Percentiles rank a stretch among this genome's conserved stretches.
These are phyloP conservation scores for Lerema accius DNA, from an alignment of 1,140 invertebrate genomes.

Conservation along the genomic window DNA sequence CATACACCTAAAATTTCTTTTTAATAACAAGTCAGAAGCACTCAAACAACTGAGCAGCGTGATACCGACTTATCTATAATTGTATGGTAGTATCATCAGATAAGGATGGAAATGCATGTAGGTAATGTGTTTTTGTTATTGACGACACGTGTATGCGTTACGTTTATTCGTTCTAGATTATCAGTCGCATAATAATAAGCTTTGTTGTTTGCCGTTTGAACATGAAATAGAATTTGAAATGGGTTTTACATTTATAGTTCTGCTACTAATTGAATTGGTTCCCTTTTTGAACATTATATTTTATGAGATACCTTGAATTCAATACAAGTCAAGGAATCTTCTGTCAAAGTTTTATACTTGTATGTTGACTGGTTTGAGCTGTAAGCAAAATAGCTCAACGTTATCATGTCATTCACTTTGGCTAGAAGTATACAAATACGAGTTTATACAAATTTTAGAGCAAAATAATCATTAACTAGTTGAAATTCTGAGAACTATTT, in stretches of 20 bases:
- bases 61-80: conserved; percentile 26
- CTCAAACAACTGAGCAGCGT: conserved; percentile 19
- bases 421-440: no score
- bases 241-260: conserved; percentile 6
- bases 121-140: conserved; percentile 37
- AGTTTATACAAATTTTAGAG: no score
- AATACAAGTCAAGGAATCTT: no score
- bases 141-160: conserved; percentile 38
- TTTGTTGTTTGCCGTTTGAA: conserved; percentile 25
- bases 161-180: conserved; percentile 27
- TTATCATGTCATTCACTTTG: no score
- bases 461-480: no score
- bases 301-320: no score
- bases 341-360: no score
- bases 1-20: conserved; percentile 7
- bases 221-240: conserved; percentile 26
- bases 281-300: no score
- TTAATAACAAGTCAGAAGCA: conserved; percentile 19
- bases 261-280: conserved; percentile 1
- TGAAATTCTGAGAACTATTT: no score
- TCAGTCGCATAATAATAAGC: conserved; percentile 29
- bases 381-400: no score
- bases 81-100: conserved; percentile 36
- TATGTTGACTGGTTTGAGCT: no score
- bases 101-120: conserved; percentile 37